Evolutionary conservation across 2,113 vertebrate genomes (phyloP).

Genomic region (Sciurus niger): DNA sequence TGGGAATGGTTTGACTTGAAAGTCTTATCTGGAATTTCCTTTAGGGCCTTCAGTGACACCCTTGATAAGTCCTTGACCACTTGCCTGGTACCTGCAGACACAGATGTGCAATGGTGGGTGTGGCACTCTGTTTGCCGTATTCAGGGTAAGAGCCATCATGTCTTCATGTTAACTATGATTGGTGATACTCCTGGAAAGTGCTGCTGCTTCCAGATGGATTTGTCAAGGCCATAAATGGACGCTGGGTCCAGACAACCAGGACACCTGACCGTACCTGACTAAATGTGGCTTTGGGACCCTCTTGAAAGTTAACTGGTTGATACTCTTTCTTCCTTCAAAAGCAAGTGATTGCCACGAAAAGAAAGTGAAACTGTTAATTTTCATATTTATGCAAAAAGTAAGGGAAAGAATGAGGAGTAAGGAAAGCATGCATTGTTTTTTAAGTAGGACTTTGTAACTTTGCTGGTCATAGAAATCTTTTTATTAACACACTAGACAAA

Average conservation of each 20-base stretch:
- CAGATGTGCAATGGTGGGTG: background rate
- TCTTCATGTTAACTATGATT: background rate
- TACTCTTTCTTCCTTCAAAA: background rate
- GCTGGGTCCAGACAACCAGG: background rate
- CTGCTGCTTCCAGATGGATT: background rate
- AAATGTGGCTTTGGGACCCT: background rate
- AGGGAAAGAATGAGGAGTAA: constrained; percentile 54
- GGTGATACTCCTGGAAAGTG: background rate
- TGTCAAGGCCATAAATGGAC: background rate
- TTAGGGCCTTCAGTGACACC: background rate
- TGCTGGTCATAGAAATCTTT: constrained; percentile 65
- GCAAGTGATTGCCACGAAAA: background rate
- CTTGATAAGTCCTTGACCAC: background rate
- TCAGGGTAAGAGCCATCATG: background rate
- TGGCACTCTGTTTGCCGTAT: background rate
- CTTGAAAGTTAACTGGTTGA: background rate
- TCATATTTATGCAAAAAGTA: constrained; percentile 42
- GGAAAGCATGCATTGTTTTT: constrained; percentile 60
- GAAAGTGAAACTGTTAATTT: background rate
- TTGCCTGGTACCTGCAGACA: background rate
- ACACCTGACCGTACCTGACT: background rate
- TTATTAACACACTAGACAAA: constrained; percentile 71
- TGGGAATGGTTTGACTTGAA: background rate
- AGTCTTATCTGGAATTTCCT: background rate
- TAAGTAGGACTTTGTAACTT: constrained; percentile 52